Conservation (phyloP, 2,888 invertebrate genomes). For the Ochropleura plecta region DNA sequence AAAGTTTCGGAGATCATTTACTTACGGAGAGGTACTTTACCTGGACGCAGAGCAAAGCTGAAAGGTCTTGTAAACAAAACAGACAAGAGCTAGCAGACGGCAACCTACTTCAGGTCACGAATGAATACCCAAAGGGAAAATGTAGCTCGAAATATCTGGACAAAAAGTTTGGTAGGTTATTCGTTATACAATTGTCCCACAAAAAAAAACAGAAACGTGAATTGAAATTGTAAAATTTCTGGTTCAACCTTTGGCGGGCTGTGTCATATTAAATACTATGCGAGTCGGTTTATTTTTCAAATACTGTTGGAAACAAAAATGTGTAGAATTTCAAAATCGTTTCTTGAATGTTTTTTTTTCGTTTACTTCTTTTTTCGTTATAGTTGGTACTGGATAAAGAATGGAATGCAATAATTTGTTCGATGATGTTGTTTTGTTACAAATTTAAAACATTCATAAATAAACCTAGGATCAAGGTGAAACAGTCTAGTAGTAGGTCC, state of each 20-base stretch:
- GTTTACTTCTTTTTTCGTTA: neutral
- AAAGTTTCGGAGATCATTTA: constrained; percentile 64
- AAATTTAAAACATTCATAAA: neutral
- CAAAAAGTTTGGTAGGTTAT: constrained; percentile 49
- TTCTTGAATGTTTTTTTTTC: neutral
- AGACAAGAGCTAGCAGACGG: constrained; percentile 61
- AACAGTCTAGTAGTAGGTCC: too few species aligned
- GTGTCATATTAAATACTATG: constrained; percentile 15
- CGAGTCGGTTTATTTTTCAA: constrained; percentile 4
- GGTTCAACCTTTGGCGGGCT: constrained; percentile 13
- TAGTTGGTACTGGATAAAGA: neutral
- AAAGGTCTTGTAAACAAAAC: constrained; percentile 69
- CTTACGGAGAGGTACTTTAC: constrained; percentile 54
- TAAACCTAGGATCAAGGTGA: too few species aligned
- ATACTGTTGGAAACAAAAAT: constrained; percentile 5
- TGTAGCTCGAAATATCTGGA: constrained; percentile 49
- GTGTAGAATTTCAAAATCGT: constrained; percentile 6
- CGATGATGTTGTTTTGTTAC: neutral
- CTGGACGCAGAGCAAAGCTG: constrained; percentile 64
- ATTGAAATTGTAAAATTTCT: constrained; percentile 41
- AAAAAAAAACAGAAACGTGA: constrained; percentile 45
- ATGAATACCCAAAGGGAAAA: constrained; percentile 59
- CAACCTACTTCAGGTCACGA: constrained; percentile 60
- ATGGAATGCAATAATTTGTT: neutral
- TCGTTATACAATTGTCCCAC: constrained; percentile 42